Evolutionary conservation across 2,113 vertebrate genomes (phyloP).

Genomic region (Pluvialis apricaria): DNA sequence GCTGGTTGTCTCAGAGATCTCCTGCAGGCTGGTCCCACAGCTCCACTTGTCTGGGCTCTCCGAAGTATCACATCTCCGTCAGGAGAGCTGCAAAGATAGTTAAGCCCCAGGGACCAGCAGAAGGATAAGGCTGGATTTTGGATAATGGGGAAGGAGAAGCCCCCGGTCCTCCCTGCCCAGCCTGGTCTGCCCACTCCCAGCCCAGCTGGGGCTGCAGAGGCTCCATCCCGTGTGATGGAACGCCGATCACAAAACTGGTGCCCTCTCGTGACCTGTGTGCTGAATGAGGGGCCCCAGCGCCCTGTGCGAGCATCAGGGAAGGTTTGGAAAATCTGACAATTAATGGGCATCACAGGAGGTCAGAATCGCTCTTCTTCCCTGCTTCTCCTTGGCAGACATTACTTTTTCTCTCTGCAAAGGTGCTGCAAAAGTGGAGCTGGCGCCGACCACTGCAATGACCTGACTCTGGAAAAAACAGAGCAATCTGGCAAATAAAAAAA

Average conservation of each 20-base stretch:
- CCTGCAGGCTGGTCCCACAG: neutral
- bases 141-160: neutral
- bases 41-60: neutral
- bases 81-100: neutral
- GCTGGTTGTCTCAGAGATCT: neutral
- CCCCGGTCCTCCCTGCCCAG: neutral
- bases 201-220: accelerated
- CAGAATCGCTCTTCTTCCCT: neutral
- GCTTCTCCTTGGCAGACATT: neutral
- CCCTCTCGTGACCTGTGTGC: accelerated
- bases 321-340: neutral
- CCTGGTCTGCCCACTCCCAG: neutral
- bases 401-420: neutral
- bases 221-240: neutral
- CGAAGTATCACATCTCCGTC: neutral
- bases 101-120: neutral
- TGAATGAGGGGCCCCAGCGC: accelerated
- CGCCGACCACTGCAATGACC: neutral
- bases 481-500: too few species aligned
- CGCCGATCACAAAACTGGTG: accelerated
- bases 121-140: neutral
- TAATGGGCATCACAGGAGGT: neutral
- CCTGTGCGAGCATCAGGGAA: neutral
- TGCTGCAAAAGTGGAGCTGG: neutral
- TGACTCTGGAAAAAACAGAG: neutral